Conservation (phyloP, 2,888 invertebrate genomes). For the Abrostola tripartita region DNA sequence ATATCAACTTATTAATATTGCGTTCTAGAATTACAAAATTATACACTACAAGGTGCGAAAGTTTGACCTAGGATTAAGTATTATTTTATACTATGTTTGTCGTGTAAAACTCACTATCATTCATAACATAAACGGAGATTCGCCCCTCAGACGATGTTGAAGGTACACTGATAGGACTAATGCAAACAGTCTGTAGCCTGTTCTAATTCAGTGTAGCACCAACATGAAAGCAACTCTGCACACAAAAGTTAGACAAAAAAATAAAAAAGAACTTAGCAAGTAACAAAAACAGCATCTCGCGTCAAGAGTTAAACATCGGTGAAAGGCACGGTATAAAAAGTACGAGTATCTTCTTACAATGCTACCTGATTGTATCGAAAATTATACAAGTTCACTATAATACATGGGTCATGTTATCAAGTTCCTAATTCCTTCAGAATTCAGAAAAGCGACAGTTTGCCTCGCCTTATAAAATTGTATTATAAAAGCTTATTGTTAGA, state of each 20-base stretch:
- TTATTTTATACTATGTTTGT: constrained; percentile 58
- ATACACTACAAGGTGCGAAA: constrained; percentile 75
- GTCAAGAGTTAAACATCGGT: constrained; percentile 57
- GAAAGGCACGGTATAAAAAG: constrained; percentile 67
- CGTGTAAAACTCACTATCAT: constrained; percentile 63
- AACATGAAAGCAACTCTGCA: constrained; percentile 48
- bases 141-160: constrained; percentile 58
- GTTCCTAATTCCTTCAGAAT: constrained; percentile 46
- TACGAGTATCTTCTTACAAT: constrained; percentile 66
- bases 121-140: constrained; percentile 72
- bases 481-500: constrained; percentile 10
- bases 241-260: constrained; percentile 51
- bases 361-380: constrained; percentile 52
- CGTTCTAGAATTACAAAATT: constrained; percentile 73
- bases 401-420: constrained; percentile 39
- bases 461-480: constrained; percentile 3
- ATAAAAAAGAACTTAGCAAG: constrained; percentile 48
- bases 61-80: constrained; percentile 65
- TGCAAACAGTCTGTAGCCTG: background rate
- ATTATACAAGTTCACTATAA: constrained; percentile 41
- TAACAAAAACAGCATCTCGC: constrained; percentile 51
- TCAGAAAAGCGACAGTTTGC: constrained; percentile 38
- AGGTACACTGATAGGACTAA: constrained; percentile 25
- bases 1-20: constrained; percentile 71
- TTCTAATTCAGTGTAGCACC: constrained; percentile 30